Evolutionary conservation across 2,113 vertebrate genomes (phyloP).

Genomic region (Marcusenius ussheri): DNA sequence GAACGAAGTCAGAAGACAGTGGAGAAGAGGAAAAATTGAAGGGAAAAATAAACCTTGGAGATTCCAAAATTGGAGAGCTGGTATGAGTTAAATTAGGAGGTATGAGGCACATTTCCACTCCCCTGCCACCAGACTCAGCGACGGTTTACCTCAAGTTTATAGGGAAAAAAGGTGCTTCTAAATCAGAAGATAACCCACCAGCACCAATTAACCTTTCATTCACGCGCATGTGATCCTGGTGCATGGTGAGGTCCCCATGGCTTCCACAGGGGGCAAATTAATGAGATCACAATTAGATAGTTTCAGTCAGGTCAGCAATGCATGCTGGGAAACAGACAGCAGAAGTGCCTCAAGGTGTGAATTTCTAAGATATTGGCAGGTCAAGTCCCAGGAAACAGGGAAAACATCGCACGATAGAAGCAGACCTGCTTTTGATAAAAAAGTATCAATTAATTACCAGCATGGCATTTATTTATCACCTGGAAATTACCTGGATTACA

Average conservation of each 20-base stretch:
- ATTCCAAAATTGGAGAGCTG: neutral
- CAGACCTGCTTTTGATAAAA: neutral
- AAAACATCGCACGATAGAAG: neutral
- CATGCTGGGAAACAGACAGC: neutral
- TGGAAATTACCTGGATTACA: neutral
- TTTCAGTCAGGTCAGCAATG: neutral
- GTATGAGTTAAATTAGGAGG: neutral
- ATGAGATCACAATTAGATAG: neutral
- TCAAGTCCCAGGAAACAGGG: neutral
- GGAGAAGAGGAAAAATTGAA: neutral
- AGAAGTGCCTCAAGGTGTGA: neutral
- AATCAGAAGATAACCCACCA: neutral
- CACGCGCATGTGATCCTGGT: neutral
- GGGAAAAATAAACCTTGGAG: neutral
- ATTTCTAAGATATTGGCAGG: neutral
- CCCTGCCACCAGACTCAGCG: neutral
- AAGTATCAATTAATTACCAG: neutral
- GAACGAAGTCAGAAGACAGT: neutral
- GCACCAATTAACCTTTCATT: neutral
- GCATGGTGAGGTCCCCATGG: neutral
- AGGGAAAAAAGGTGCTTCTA: neutral
- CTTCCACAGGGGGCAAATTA: neutral
- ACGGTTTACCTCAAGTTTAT: neutral
- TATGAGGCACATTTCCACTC: neutral
- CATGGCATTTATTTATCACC: neutral